Evolutionary conservation across 1,140 invertebrate genomes (phyloP).

Genomic region (Anthonomus grandis): DNA sequence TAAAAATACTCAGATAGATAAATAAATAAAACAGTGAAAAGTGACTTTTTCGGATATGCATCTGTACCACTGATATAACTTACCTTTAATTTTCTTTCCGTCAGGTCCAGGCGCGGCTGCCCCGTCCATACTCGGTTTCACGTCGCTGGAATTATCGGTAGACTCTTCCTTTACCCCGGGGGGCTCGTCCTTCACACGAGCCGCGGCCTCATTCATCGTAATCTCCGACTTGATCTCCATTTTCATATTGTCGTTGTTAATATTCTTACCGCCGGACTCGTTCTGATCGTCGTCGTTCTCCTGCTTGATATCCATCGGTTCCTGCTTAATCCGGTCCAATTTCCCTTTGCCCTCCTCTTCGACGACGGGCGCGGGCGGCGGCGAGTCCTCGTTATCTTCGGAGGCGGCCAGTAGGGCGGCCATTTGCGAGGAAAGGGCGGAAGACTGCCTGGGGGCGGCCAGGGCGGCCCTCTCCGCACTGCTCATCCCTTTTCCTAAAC

Average conservation of each 20-base stretch:
- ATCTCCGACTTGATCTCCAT: slow-evolving; percentile 68
- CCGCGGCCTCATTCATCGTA: no score
- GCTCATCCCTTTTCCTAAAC: slow-evolving; percentile 53
- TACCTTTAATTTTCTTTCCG: slow-evolving; percentile 41
- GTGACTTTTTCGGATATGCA: no score
- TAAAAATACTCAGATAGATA: no score
- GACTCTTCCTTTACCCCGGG: slow-evolving; percentile 63
- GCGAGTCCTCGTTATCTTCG: slow-evolving; percentile 65
- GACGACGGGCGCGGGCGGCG: slow-evolving; percentile 59
- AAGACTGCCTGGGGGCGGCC: slow-evolving; percentile 52
- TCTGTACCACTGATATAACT: no score
- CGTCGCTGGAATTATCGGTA: slow-evolving; percentile 41
- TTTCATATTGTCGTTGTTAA: slow-evolving; percentile 70
- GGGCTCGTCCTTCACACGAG: no score
- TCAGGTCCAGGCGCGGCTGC: slow-evolving; percentile 59
- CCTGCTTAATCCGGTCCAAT: slow-evolving; percentile 63
- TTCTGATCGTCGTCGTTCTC: slow-evolving; percentile 56
- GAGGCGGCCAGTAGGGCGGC: slow-evolving; percentile 65
- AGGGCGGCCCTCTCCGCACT: slow-evolving; percentile 49
- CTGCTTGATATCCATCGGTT: slow-evolving; percentile 48
- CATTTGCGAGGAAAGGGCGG: slow-evolving; percentile 63
- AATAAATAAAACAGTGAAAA: no score
- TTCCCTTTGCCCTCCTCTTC: slow-evolving; percentile 57
- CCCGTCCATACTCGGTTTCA: slow-evolving; percentile 46
- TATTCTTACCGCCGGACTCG: slow-evolving; percentile 60